Percentiles rank a stretch among this genome's conserved stretches.
These are phyloP conservation scores for Chiroxiphia lanceolata DNA, from an alignment of 2,797 vertebrate genomes.

Conservation along the genomic window DNA sequence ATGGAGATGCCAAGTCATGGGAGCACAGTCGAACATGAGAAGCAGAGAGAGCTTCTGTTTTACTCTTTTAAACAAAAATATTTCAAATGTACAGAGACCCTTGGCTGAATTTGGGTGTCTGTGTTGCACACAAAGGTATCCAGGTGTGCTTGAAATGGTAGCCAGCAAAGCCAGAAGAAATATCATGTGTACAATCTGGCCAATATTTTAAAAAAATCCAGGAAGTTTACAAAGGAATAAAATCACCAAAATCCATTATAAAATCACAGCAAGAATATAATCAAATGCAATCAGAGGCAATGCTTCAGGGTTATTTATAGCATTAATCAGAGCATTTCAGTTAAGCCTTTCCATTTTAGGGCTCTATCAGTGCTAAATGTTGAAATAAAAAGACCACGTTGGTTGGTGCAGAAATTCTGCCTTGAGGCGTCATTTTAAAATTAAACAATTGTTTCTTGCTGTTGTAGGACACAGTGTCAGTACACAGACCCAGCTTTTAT, in stretches of 20 bases:
- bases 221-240: neutral
- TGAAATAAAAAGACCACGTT: neutral
- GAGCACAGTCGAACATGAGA: neutral
- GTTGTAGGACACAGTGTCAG: slow-evolving; percentile 93
- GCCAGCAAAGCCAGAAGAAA: neutral
- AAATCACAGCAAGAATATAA: slow-evolving; percentile 28
- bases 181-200: neutral
- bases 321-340: slow-evolving; percentile 46
- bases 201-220: neutral
- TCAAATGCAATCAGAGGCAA: slow-evolving; percentile 27
- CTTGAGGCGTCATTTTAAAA: neutral
- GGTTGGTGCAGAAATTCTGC: neutral
- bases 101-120: neutral
- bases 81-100: neutral
- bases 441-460: neutral
- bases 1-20: neutral
- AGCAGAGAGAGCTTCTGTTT: neutral
- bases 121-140: fast-evolving
- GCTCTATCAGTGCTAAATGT: neutral
- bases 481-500: slow-evolving; percentile 96
- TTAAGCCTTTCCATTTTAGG: slow-evolving; percentile 49
- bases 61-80: neutral
- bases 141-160: neutral
- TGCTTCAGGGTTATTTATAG: slow-evolving; percentile 31
- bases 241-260: slow-evolving; percentile 20